Percentiles rank a stretch among this genome's conserved stretches.
phyloP scores from a whole-genome alignment of 2,113 vertebrate species.

The Perca flavescens region DNA sequence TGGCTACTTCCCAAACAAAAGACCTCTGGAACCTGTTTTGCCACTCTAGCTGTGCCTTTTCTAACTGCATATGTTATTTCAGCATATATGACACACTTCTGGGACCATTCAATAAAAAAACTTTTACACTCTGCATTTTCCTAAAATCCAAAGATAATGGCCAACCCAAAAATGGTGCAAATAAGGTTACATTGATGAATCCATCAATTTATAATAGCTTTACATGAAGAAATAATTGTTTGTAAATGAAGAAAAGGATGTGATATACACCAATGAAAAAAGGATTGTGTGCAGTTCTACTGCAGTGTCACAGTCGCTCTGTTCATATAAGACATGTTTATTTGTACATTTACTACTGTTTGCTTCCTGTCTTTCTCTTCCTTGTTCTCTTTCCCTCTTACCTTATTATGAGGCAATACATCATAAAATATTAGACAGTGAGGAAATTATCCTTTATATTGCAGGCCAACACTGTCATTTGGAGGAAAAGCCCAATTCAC shows the following conservation, averaged over 20 bases:
- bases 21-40: background rate
- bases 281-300: background rate
- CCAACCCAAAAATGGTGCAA: background rate
- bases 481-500: slow-evolving; percentile 45
- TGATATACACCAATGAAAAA: background rate
- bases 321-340: slow-evolving; percentile 1
- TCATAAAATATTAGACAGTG: slow-evolving; percentile 57
- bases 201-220: background rate
- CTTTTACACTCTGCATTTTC: background rate
- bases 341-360: slow-evolving; percentile 34
- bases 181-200: background rate
- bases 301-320: background rate
- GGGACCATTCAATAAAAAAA: slow-evolving; percentile 7
- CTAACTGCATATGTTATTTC: slow-evolving; percentile 32
- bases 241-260: background rate
- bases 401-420: slow-evolving; percentile 65
- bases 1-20: background rate
- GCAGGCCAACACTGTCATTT: slow-evolving; percentile 30
- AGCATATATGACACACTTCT: slow-evolving; percentile 36
- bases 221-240: background rate
- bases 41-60: slow-evolving; percentile 1
- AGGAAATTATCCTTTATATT: slow-evolving; percentile 52
- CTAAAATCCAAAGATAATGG: background rate
- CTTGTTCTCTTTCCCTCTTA: background rate
- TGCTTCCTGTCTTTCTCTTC: background rate